phyloP scores from a whole-genome alignment of 2,113 vertebrate genomes.

The Plotosus lineatus region DNA sequence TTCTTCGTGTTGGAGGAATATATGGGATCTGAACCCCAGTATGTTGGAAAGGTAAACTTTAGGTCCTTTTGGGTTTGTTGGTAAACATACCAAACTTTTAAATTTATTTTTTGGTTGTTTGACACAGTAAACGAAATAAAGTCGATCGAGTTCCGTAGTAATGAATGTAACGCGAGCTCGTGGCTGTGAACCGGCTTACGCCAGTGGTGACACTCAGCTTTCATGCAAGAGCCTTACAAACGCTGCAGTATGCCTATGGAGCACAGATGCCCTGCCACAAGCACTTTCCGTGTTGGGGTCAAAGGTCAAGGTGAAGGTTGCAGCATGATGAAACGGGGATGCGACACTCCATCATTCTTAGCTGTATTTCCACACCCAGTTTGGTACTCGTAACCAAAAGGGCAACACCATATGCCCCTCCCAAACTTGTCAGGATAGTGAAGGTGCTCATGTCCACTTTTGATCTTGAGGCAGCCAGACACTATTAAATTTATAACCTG shows the following conservation, averaged over 20 bases:
- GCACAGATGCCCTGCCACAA: no score
- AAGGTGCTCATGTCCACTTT: neutral
- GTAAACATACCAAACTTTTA: neutral
- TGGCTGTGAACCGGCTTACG: neutral
- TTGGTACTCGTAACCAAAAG: no score
- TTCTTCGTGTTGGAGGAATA: conserved; percentile 97
- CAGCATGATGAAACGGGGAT: no score
- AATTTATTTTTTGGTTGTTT: neutral
- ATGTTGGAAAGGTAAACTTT: conserved; percentile 89
- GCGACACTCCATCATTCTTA: no score
- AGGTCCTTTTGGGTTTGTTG: neutral
- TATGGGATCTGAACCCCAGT: conserved; percentile 92
- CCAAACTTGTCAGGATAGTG: accelerated
- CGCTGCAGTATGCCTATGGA: no score
- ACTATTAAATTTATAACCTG: neutral
- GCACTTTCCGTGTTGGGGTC: no score
- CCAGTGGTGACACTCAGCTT: neutral
- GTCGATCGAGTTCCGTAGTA: neutral
- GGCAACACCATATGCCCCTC: no score
- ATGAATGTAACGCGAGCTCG: neutral
- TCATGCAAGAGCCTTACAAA: neutral
- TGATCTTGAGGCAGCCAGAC: neutral
- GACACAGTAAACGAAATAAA: neutral
- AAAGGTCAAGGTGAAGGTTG: no score
- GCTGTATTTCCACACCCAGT: no score